Evolutionary conservation across 2,113 vertebrate species (phyloP).

Genomic region (Corythornis cristatus): DNA sequence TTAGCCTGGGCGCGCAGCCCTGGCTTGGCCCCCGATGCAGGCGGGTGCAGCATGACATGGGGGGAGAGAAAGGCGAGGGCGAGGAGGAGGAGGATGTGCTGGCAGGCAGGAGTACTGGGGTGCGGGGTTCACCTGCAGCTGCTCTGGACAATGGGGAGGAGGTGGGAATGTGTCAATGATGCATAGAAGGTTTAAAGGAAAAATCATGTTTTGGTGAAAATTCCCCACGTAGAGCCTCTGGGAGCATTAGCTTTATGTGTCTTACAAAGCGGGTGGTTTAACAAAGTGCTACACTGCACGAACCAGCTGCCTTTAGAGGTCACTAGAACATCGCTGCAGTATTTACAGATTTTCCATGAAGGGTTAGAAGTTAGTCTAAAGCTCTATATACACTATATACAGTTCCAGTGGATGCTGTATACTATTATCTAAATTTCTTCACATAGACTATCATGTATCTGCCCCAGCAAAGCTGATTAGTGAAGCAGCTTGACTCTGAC

Average conservation of each 20-base stretch:
- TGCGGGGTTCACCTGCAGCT: background rate
- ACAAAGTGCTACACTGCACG: conserved; percentile 22
- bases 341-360: conserved; percentile 76
- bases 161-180: background rate
- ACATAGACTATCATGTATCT: conserved; percentile 78
- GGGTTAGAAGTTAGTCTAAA: conserved; percentile 72
- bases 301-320: conserved; percentile 93
- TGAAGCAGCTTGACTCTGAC: conserved; percentile 83
- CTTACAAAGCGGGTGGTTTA: conserved; percentile 36
- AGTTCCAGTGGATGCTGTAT: conserved; percentile 63
- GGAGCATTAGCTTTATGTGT: background rate
- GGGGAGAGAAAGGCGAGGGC: background rate
- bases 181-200: background rate
- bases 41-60: background rate
- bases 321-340: conserved; percentile 91
- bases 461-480: conserved; percentile 85
- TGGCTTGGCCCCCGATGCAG: background rate
- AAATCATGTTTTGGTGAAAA: background rate
- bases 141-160: background rate
- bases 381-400: conserved; percentile 57
- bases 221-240: background rate
- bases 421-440: conserved; percentile 84
- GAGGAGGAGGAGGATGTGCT: background rate
- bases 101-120: background rate
- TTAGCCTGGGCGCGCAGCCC: background rate